Percentiles rank a stretch among this genome's conserved stretches.
Conservation (phyloP, 2,113 vertebrate genomes). For the Calidris pugnax region DNA sequence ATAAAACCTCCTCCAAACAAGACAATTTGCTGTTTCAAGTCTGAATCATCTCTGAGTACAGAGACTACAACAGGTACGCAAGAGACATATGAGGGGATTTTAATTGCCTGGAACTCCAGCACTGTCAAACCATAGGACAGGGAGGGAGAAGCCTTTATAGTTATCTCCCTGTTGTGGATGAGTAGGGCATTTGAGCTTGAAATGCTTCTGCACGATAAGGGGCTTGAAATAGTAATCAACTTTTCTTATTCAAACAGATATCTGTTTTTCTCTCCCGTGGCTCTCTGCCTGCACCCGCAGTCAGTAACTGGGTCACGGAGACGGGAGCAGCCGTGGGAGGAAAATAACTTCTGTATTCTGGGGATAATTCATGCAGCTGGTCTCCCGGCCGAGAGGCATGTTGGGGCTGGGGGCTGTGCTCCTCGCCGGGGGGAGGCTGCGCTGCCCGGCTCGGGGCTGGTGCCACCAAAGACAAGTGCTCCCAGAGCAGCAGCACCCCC, state of each 20-base stretch:
- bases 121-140: neutral
- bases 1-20: neutral
- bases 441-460: accelerated
- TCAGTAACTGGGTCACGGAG: conserved; percentile 27
- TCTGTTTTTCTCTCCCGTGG: neutral
- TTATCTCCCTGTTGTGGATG: neutral
- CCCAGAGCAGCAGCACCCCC: neutral
- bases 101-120: neutral
- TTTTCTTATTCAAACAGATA: conserved; percentile 4
- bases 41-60: neutral
- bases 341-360: neutral
- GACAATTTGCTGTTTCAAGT: neutral
- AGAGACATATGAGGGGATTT: neutral
- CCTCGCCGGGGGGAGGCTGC: neutral
- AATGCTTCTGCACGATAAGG: neutral
- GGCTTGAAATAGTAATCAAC: conserved; percentile 50
- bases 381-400: neutral
- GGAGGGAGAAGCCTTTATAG: neutral
- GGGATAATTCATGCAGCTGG: neutral
- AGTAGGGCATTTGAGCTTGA: neutral
- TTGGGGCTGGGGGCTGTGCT: accelerated
- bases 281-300: neutral
- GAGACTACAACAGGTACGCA: neutral
- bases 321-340: neutral
- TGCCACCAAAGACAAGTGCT: neutral